Conservation (phyloP, 2,797 vertebrate species). For the Alca torda region DNA sequence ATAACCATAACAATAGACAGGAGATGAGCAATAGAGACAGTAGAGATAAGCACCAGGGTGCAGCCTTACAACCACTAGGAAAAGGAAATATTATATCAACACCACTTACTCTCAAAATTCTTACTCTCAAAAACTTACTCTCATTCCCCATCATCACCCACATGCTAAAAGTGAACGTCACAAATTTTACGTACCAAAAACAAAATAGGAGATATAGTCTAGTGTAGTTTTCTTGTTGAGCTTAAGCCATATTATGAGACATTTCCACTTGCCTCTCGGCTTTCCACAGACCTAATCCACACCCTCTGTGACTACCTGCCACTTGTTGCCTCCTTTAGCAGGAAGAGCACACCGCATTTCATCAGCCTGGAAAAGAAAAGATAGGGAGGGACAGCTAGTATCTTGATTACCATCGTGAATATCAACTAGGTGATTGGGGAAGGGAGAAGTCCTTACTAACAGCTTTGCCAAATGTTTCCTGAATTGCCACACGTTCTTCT, state of each 20-base stretch:
- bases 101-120: not conserved
- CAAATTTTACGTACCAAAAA: not conserved
- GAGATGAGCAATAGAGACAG: not conserved
- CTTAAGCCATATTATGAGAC: not conserved
- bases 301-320: not conserved
- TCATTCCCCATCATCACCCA: not conserved
- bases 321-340: not conserved
- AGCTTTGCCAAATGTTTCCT: not conserved
- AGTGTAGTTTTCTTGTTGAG: not conserved
- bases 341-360: not conserved
- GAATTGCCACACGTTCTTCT: not conserved
- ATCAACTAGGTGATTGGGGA: not conserved
- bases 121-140: not conserved
- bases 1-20: conserved; percentile 41
- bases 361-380: not conserved
- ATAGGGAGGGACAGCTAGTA: not conserved
- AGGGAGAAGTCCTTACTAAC: not conserved
- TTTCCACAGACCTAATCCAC: not conserved
- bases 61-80: not conserved
- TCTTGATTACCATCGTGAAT: not conserved
- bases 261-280: not conserved
- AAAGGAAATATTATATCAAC: not conserved
- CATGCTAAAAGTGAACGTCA: not conserved
- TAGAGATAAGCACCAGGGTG: not conserved
- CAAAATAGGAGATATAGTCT: not conserved